phyloP scores from a whole-genome alignment of 2,113 vertebrate species.

The Ifrita kowaldi region DNA sequence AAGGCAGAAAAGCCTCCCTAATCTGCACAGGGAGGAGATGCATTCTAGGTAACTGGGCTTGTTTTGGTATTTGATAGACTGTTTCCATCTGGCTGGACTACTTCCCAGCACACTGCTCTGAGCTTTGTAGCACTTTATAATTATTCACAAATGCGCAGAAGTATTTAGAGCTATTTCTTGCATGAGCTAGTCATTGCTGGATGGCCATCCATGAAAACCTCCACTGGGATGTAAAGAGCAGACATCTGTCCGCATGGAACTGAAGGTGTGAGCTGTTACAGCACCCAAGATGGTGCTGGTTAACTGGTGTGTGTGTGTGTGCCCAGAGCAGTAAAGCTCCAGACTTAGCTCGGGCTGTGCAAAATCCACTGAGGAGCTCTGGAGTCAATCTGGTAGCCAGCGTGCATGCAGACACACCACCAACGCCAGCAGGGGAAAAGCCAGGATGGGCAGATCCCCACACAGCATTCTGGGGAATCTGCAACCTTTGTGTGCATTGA shows the following conservation, averaged over 20 bases:
- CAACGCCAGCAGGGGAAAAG: fast-evolving
- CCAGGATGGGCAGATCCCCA: fast-evolving
- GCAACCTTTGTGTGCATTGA: neutral
- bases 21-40: neutral
- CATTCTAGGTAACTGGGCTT: neutral
- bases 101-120: neutral
- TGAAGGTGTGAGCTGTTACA: neutral
- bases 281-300: neutral
- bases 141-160: neutral
- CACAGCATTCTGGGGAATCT: fast-evolving
- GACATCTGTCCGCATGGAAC: neutral
- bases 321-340: neutral
- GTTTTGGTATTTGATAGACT: neutral
- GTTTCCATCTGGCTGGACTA: neutral
- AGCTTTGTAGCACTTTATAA: neutral
- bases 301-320: neutral
- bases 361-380: neutral
- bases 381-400: neutral
- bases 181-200: neutral
- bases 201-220: neutral
- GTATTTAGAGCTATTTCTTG: neutral
- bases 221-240: neutral
- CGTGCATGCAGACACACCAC: fast-evolving
- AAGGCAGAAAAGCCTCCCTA: neutral
- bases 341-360: neutral